phyloP scores from a whole-genome alignment of 1,140 invertebrate species.

The Aphaenogaster floridana region DNA sequence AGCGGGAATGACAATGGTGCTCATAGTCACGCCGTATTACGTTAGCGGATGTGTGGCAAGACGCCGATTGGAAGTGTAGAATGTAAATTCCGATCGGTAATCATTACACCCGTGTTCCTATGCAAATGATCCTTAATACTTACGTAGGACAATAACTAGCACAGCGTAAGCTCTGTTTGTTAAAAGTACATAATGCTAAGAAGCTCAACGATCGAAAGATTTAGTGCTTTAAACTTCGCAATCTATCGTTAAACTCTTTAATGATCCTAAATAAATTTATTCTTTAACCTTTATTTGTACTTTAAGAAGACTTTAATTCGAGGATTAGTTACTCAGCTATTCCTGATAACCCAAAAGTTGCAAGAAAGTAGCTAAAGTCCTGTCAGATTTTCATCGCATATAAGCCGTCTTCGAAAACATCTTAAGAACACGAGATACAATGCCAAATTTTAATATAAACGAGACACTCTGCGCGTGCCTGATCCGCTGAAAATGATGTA shows the following conservation, averaged over 20 bases:
- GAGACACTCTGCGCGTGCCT: neutral
- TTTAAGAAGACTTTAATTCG: conserved; percentile 7
- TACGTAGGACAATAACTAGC: neutral
- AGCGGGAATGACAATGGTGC: conserved; percentile 50
- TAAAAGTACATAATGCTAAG: neutral
- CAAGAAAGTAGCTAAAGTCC: neutral
- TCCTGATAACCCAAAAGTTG: neutral
- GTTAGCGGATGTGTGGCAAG: conserved; percentile 61
- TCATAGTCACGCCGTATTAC: conserved; percentile 67
- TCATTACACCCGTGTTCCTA: conserved; percentile 9
- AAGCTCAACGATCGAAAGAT: neutral
- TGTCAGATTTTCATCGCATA: conserved; percentile 15
- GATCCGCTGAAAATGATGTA: neutral
- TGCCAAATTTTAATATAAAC: conserved; percentile 46
- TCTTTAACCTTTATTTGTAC: neutral
- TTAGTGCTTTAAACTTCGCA: neutral
- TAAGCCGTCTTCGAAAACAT: conserved; percentile 2
- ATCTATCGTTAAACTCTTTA: neutral
- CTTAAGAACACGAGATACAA: neutral
- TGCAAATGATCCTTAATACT: conserved; percentile 18
- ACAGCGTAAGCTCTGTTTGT: neutral
- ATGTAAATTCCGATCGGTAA: conserved; percentile 38
- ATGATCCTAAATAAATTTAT: conserved; percentile 20
- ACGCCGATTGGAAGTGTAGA: conserved; percentile 39
- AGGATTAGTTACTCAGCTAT: neutral